Base-by-base conservation (phyloP, 1,140 invertebrate genomes). In the Lordiphosa mommai region DNA sequence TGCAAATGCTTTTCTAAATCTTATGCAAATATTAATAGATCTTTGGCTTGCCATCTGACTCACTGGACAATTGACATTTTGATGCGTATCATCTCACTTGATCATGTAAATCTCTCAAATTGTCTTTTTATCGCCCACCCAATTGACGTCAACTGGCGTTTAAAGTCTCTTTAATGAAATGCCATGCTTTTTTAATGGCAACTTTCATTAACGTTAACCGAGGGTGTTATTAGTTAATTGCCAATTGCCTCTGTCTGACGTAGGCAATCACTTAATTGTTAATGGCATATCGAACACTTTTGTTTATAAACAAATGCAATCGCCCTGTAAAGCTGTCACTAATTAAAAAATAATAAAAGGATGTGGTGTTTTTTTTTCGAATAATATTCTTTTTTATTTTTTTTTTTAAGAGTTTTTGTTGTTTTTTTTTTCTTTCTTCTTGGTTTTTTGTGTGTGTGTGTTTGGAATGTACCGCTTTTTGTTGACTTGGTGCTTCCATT, bases 311-410 rank as follows among this genome's bases (percentile, higher is more conserved):
- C 61, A 71, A 68, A 72, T 58, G 64, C 57, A 51, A 66, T 49
- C 34, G 50, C 58, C 55, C 76, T 71, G 66, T 80, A 71, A 79
- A 79, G 72, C 73, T 79, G 73, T 79, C 72, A 69, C 57, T 72
- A 72, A 82, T 82, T 82, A 82, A 82, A 82, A 61, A 67, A 72
- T 68, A 84, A 82, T 84, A 76, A 84, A 76, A 82, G 71, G 61
- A 63, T 36, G 38, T 43, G 33, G 27, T 37, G 32, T 57, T 61
- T 69, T 72, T 68, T 80, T 74, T 80, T 71, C 52, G 76, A 82
- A 82, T 82, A 84, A 84, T 82, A 82, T 82, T 82, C 76, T 76
- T 67, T 80, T 82, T 82, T 82, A 82, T 82, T 82, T 76, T 60
- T 63, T 64, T 37, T 37, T 66, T 71, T 67, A 71, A 71, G 61